phyloP scores from a whole-genome alignment of 2,888 invertebrate species.

The Drosophila mimica region DNA sequence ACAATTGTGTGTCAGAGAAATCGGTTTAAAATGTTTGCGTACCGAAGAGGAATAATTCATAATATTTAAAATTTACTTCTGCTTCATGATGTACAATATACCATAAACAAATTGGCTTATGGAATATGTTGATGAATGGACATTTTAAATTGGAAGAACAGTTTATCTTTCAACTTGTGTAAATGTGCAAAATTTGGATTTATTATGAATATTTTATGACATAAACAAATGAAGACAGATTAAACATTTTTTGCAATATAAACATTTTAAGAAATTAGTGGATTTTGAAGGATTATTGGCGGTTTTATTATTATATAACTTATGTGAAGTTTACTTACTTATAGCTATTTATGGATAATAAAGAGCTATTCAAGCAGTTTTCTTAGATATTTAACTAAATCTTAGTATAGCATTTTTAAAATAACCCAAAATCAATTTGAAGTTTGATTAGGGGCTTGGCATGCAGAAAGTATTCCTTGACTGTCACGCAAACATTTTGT shows the following conservation, averaged over 20 bases:
- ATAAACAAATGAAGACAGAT: not conserved
- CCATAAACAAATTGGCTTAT: conserved; percentile 57
- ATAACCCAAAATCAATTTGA: conserved; percentile 5
- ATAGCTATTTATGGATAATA: not conserved
- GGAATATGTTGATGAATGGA: conserved; percentile 7
- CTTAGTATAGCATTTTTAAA: not conserved
- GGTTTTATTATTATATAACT: not conserved
- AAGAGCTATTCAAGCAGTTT: not conserved
- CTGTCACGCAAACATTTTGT: conserved; percentile 37
- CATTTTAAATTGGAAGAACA: conserved; percentile 16
- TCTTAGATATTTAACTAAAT: not conserved
- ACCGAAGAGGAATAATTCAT: conserved; percentile 8
- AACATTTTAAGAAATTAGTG: not conserved
- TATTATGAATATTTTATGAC: not conserved
- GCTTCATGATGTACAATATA: conserved; percentile 29
- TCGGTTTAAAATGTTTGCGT: conserved; percentile 13
- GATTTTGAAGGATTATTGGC: not conserved
- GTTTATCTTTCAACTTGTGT: conserved; percentile 12
- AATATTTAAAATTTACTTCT: conserved; percentile 19
- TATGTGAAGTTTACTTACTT: not conserved
- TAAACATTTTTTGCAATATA: not conserved
- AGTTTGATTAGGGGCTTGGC: conserved; percentile 43
- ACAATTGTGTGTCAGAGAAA: not conserved
- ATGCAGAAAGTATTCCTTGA: not conserved
- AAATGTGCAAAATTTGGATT: conserved; percentile 8